Percentiles rank a stretch among this genome's conserved stretches.
phyloP scores from a whole-genome alignment of 1,140 invertebrate genomes.

The Drosophila sulfurigaster region DNA sequence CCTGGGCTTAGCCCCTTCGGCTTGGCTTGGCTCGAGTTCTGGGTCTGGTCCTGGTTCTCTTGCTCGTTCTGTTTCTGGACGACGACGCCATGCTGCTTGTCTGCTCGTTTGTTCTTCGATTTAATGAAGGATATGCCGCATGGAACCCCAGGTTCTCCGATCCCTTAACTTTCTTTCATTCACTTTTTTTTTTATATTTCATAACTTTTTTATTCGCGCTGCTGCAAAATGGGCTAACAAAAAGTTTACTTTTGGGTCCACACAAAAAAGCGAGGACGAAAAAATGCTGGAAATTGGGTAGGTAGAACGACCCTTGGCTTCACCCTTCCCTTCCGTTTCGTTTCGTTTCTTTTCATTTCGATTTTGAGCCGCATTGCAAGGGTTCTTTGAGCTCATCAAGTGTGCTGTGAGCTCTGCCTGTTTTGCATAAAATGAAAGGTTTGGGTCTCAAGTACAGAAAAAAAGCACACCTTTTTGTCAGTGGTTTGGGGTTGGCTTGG shows the following conservation, averaged over 20 bases:
- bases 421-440: conserved; percentile 69
- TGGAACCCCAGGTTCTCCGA: conserved; percentile 50
- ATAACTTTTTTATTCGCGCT: conserved; percentile 64
- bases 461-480: conserved; percentile 44
- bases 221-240: conserved; percentile 51
- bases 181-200: conserved; percentile 67
- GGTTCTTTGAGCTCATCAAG: conserved; percentile 51
- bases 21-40: conserved; percentile 10
- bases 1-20: conserved; percentile 44
- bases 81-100: conserved; percentile 62
- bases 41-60: not conserved
- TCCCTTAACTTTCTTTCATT: conserved; percentile 30
- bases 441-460: conserved; percentile 25
- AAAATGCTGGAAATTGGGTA: conserved; percentile 24
- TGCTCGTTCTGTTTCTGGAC: conserved; percentile 18
- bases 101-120: conserved; percentile 83
- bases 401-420: conserved; percentile 44
- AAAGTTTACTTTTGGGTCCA: conserved; percentile 72
- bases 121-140: conserved; percentile 82
- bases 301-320: conserved; percentile 24
- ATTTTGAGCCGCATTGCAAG: conserved; percentile 50
- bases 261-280: not conserved
- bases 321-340: conserved; percentile 42
- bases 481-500: not conserved
- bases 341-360: conserved; percentile 65